Base-by-base conservation (phyloP, 2,113 vertebrate genomes). In the Pandion haliaetus region DNA sequence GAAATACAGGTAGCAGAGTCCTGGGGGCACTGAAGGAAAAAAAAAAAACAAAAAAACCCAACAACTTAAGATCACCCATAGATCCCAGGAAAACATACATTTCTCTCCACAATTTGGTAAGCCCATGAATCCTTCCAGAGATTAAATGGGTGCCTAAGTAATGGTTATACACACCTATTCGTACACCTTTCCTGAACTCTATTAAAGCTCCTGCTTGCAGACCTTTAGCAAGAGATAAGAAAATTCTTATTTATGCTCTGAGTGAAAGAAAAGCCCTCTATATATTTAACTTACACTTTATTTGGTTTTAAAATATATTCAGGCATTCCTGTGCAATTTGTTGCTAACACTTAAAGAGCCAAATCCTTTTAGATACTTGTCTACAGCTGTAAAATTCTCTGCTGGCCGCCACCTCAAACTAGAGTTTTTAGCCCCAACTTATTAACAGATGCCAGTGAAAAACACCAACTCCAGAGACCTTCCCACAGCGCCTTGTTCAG, bases 291-390 rank as follows among this genome's bases (percentile, higher is more conserved):
- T 82, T 91, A 52, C 20, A 40, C 24, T 52, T 93, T 93, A 94
- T 87, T 96, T 93, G 62, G 62, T 95, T 95, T 93, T 91, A 89
- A 95, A 89, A 85, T 79, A 93, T 58, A 91, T 89, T 91, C 84
- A 69, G 65, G 49, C 49, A 57, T 55, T 93, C 89, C 86, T 87
- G 40, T 80, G 84, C 34, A 93, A 94, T 91, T 94, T 94, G 31
- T 93, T 88, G 38, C 70, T 87, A 85, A 94, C 0, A 17, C 54
- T 94, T 97, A 97, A 95, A 89, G 83, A 95, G 86, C 45, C 80
- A 91, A 94, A 91, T 85, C 94, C 78, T 95, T 91, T 91, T 49
- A 96, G 70, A 82, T 90, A 93, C 82, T 95, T 95, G 58, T 89
- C 88, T 92, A 73, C 57, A 85, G 65, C 84, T 87, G 28, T 59